Base-by-base conservation (phyloP, 2,888 invertebrate species). In the Hypselothyrea guttata region DNA sequence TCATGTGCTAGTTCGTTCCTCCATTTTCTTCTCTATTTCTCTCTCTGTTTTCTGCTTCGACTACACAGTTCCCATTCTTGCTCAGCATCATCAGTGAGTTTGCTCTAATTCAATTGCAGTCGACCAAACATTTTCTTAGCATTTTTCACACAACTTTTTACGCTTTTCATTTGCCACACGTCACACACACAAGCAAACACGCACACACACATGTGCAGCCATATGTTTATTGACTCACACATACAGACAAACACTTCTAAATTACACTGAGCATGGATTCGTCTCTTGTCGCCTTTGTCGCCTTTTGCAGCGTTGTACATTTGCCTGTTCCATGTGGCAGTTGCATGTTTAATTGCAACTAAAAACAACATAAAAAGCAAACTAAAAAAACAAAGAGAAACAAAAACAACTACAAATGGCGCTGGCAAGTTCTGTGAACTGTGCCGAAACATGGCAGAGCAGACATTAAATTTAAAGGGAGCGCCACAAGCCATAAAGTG, bases 321-420 rank as follows among this genome's bases (percentile, higher is more conserved):
- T 58, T 67, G 60, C 60, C 46, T 67, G 42, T 53, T 68, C 54
- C 37, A 47, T 51, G 67, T 63, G 65, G 70, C 68, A 81, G 79
- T 71, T 65, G 68, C 85, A 85, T 78, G 79, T 85, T 85, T 81
- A 81, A 81, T 81, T 81, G 81, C 85, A 85, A 78, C 79, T 73
- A 78, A 82, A 82, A 84, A 72, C 67, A 64, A 53, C 18, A 56
- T 22, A 46, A 49, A 73, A 59, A 44, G 5, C 18, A 57, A 38
- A 41, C 13, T 27, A 13, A 69, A 66, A 75, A 78, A 77, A 69
- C 59, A 46, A 44, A 4, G 47, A 18, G 12, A 15, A 33, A 31
- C 33, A 28, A 52, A 30, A 9, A 30, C 12, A 34, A 40, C 42
- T 35, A 71, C 58, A 57, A 69, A 62, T 54, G 46, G 60, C 75